Percentiles rank a stretch among this genome's conserved stretches.
Conservation (phyloP, 2,888 invertebrate species). For the Euzetes globulus region DNA sequence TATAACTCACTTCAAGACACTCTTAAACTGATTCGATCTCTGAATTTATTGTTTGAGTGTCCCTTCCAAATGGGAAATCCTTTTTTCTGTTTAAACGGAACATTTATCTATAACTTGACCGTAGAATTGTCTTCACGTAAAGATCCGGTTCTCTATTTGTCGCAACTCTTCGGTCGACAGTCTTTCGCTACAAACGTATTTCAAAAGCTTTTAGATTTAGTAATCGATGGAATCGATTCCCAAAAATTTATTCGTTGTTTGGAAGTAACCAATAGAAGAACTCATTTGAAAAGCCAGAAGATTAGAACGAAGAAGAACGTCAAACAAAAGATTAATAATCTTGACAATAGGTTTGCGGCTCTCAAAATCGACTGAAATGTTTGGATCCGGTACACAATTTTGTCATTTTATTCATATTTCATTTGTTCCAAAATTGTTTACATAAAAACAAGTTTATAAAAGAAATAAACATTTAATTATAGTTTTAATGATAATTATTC, state of each 20-base stretch:
- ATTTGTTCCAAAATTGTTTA: background rate
- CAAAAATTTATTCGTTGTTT: conserved; percentile 25
- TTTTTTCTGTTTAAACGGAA: conserved; percentile 35
- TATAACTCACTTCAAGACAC: conserved; percentile 26
- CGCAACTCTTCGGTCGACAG: conserved; percentile 42
- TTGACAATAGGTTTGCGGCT: background rate
- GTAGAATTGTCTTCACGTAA: conserved; percentile 37
- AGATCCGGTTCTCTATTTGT: conserved; percentile 38
- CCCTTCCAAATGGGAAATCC: conserved; percentile 12
- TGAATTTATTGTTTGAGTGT: background rate
- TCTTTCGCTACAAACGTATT: conserved; percentile 46
- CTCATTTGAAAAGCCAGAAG: conserved; percentile 32
- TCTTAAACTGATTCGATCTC: background rate
- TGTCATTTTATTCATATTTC: too few relatives aligned
- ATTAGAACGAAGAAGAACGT: background rate
- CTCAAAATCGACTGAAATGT: background rate
- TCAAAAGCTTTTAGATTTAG: background rate
- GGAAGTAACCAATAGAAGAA: conserved; percentile 24
- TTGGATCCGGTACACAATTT: too few relatives aligned
- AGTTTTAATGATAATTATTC: too few relatives aligned
- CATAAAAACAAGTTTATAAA: too few relatives aligned
- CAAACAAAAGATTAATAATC: background rate
- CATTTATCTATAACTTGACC: conserved; percentile 40
- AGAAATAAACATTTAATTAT: too few relatives aligned
- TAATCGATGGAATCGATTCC: background rate